Base-by-base conservation (phyloP, 2,888 invertebrate genomes). In the Brassicogethes aeneus region DNA sequence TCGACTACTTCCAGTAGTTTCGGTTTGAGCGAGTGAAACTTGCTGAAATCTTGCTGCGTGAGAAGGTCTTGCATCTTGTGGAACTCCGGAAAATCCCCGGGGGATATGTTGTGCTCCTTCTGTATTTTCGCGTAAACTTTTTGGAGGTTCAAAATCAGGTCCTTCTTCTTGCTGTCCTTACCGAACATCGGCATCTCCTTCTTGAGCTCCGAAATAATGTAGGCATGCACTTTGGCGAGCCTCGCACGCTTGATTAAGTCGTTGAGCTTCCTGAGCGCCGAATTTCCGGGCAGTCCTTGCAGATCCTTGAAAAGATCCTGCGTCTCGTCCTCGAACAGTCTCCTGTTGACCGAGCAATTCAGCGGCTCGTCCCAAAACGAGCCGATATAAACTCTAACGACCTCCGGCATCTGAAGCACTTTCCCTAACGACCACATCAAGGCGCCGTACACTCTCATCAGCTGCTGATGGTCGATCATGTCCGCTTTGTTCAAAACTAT, bases 351-450 rank as follows among this genome's bases (percentile, higher is more conserved):
- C 65, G 84, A 93, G 14, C 3, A 47, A 53, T 92, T 80, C 23
- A 99, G 71, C 0, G 96, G 96, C 59, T 95, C 86, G 69, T 97
- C 95, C 99, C 99, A 99, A 71, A 97, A 99, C 2, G 95, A 93
- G 13, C 99, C 97, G 54, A 99, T 95, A 65, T 96, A 99, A 2
- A 99, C 97, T 40, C 97, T 75, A 0, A 95, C 93, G n/a, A 99
- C 97, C 74, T 99, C 99, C 0, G 97, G 97, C 5, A 96, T 97
- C 65, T 94, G 92, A 50, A 99, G 72, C 36, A 96, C 96, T 71
- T 97, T 97, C 16, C 97, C 97, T 29, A 99, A 72, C 0, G 96
- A 96, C 99, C 99, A 99, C 99, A 99, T 99, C 40, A 99, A 77
- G 1, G 97, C 99, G 32, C 99, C 99, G 62, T 99, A 99, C 1